These are phyloP conservation scores for Theodoxus fluviatilis DNA, from an alignment of 2,888 invertebrate genomes.

Conservation along the genomic window DNA sequence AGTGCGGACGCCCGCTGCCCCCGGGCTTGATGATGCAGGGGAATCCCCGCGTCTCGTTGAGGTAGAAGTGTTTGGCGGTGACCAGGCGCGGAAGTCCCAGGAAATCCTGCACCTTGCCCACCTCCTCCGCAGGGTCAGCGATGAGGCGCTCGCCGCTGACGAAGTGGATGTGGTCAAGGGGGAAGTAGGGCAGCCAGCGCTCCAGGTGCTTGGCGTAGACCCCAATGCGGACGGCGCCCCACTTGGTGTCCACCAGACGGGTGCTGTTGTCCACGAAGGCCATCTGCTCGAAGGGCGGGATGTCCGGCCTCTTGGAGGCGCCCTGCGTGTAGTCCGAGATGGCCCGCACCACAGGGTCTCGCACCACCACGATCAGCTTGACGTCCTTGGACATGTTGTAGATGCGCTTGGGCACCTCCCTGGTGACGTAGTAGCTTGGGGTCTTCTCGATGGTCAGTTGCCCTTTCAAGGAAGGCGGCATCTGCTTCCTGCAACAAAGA, in stretches of 20 bases:
- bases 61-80: slow-evolving; percentile 87
- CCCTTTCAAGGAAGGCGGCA: slow-evolving; percentile 85
- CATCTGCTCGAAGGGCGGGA: slow-evolving; percentile 49
- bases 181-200: slow-evolving; percentile 85
- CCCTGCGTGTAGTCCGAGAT: slow-evolving; percentile 90
- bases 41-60: slow-evolving; percentile 89
- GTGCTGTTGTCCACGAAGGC: slow-evolving; percentile 73
- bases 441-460: slow-evolving; percentile 93
- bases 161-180: slow-evolving; percentile 80
- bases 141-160: slow-evolving; percentile 88
- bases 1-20: slow-evolving; percentile 57
- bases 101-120: slow-evolving; percentile 86
- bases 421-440: slow-evolving; percentile 88
- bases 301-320: slow-evolving; percentile 57
- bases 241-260: slow-evolving; percentile 78
- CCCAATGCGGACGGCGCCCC: slow-evolving; percentile 79
- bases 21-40: slow-evolving; percentile 75
- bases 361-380: slow-evolving; percentile 82
- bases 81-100: slow-evolving; percentile 83
- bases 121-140: slow-evolving; percentile 84
- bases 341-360: slow-evolving; percentile 89
- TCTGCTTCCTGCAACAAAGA: slow-evolving; percentile 77
- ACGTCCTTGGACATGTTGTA: slow-evolving; percentile 83
- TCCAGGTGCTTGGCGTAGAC: slow-evolving; percentile 83
- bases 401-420: slow-evolving; percentile 81